Evolutionary conservation across 1,140 invertebrate species (phyloP).

Genomic region (Ptiloglossa arizonensis): DNA sequence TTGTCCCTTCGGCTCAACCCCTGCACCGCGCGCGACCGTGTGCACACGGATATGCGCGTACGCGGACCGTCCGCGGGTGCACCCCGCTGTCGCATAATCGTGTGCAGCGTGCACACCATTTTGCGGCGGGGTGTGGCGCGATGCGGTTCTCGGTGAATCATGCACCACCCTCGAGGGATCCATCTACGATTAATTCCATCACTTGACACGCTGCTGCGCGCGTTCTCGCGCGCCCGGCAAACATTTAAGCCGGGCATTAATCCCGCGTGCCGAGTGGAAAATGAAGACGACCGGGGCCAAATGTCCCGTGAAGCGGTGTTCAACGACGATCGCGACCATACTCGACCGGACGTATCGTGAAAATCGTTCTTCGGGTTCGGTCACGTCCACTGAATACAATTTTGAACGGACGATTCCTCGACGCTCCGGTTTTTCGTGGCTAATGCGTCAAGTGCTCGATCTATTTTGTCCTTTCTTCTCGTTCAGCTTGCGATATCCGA

Average conservation of each 20-base stretch:
- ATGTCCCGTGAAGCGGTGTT: constrained; percentile 63
- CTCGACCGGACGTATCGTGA: constrained; percentile 40
- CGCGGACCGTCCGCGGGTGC: neutral
- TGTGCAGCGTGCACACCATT: constrained; percentile 50
- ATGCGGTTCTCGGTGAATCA: constrained; percentile 67
- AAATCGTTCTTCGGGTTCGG: neutral
- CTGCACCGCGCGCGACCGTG: neutral
- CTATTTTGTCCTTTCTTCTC: no score
- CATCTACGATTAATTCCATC: constrained; percentile 71
- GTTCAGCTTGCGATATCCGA: no score
- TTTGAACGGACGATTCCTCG: neutral
- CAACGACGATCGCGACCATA: constrained; percentile 4
- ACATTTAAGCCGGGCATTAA: constrained; percentile 66
- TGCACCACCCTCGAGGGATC: constrained; percentile 66
- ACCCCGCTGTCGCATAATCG: constrained; percentile 52
- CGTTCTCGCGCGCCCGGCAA: constrained; percentile 49
- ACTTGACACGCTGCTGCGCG: constrained; percentile 65
- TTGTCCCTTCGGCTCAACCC: neutral
- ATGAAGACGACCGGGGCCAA: constrained; percentile 60
- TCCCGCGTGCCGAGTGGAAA: constrained; percentile 56
- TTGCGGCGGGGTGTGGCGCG: constrained; percentile 57
- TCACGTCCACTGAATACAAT: neutral
- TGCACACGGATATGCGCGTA: neutral
- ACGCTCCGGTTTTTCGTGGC: no score
- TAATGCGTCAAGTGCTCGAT: no score